Conservation (phyloP, 1,140 invertebrate species). For the Bombus impatiens region DNA sequence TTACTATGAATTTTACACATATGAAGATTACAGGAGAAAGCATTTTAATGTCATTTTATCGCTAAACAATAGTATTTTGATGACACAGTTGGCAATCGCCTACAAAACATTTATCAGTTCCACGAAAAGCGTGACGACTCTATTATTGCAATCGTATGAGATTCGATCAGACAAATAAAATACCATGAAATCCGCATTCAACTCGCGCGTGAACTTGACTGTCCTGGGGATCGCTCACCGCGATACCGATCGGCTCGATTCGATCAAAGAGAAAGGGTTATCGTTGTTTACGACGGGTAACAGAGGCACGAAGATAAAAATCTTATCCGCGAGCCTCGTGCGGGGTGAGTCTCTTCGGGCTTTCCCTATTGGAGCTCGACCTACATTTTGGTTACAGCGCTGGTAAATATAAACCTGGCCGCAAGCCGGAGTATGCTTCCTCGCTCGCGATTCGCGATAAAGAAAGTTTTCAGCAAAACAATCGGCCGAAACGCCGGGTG, state of each 20-base stretch:
- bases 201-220: not conserved
- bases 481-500: not conserved
- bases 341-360: not conserved
- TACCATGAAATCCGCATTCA: not conserved
- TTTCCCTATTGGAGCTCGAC: conserved; percentile 22
- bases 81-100: too few species aligned
- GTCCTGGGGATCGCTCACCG: not conserved
- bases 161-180: not conserved
- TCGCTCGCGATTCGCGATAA: not conserved
- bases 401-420: conserved; percentile 32
- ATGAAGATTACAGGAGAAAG: too few species aligned
- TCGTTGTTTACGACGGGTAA: conserved; percentile 17
- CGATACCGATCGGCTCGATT: not conserved
- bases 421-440: not conserved
- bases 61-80: not conserved
- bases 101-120: not conserved
- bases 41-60: too few species aligned
- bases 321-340: conserved; percentile 1
- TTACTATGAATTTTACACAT: too few species aligned
- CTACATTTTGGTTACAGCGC: conserved; percentile 12
- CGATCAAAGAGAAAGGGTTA: not conserved
- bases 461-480: conserved; percentile 15
- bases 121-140: not conserved
- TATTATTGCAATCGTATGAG: not conserved
- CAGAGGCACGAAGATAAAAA: conserved; percentile 23